A percentile compares a stretch with the other conserved stretches of the same genome.
phyloP scores from a whole-genome alignment of 2,888 invertebrate species.

The Amiota communis region DNA sequence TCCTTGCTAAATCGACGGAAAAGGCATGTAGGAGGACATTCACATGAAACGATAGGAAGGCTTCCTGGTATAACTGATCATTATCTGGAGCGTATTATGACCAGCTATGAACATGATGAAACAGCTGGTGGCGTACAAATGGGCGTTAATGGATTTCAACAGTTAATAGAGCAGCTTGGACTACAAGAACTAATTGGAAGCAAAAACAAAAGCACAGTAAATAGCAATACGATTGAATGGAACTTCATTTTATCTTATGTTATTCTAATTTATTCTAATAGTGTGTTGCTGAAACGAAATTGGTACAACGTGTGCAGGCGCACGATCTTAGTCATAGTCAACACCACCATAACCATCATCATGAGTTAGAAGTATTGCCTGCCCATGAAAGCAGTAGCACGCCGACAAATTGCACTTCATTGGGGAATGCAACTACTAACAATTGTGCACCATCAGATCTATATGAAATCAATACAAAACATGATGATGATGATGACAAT shows the following conservation, averaged over 20 bases:
- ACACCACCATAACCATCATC: conserved; percentile 36
- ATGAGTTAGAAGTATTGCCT: conserved; percentile 11
- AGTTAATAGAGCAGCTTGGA: conserved; percentile 78
- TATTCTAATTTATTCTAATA: conserved; percentile 30
- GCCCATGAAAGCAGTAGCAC: conserved; percentile 29
- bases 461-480: conserved; percentile 17
- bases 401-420: conserved; percentile 27
- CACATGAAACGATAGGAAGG: conserved; percentile 49
- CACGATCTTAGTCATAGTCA: conserved; percentile 52
- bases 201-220: too few relatives aligned
- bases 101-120: conserved; percentile 73
- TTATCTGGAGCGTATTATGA: conserved; percentile 81
- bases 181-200: conserved; percentile 74
- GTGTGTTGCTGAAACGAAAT: conserved; percentile 58
- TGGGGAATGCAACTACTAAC: not conserved
- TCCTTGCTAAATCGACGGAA: conserved; percentile 53
- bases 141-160: conserved; percentile 80
- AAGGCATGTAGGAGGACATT: conserved; percentile 66
- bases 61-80: conserved; percentile 75
- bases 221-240: too few relatives aligned
- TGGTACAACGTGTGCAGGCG: conserved; percentile 63
- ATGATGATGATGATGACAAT: conserved; percentile 34
- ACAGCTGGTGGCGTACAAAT: conserved; percentile 65
- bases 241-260: too few relatives aligned
- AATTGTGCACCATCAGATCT: not conserved